These are phyloP conservation scores for Parnassius smintheus DNA, from an alignment of 2,888 invertebrate genomes.

Conservation along the genomic window DNA sequence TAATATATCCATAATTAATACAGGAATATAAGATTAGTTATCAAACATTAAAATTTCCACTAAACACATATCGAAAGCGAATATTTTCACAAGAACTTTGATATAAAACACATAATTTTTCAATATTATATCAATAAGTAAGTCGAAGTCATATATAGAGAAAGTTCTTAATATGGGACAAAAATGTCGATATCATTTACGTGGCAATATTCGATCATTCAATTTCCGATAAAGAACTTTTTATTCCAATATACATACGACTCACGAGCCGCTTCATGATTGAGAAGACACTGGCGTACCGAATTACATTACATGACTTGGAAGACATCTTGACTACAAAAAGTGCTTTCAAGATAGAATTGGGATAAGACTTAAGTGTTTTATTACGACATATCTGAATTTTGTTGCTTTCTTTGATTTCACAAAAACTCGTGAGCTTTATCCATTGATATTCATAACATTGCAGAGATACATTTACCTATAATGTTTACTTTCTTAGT, in stretches of 20 bases:
- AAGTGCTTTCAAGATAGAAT: constrained; percentile 30
- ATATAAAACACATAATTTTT: no score
- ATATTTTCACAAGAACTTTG: no score
- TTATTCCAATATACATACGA: constrained; percentile 15
- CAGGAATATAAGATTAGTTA: no score
- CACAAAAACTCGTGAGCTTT: not conserved
- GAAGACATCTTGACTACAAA: constrained; percentile 6
- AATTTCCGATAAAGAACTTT: constrained; percentile 8
- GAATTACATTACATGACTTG: constrained; percentile 22
- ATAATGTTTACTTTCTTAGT: no score
- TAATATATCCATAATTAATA: no score
- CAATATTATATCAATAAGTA: no score
- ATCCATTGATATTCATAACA: no score
- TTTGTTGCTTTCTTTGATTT: not conserved
- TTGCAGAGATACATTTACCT: no score
- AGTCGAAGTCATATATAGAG: no score
- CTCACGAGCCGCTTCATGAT: constrained; percentile 7
- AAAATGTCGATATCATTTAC: constrained; percentile 2
- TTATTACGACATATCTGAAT: not conserved
- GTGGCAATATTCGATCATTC: constrained; percentile 8
- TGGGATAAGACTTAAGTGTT: constrained; percentile 15
- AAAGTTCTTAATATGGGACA: not conserved
- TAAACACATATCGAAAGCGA: no score
- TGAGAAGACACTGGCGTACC: constrained; percentile 5
- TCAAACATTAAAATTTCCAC: no score